Base-by-base conservation (phyloP, 2,113 vertebrate species). In the Onychostoma macrolepis region DNA sequence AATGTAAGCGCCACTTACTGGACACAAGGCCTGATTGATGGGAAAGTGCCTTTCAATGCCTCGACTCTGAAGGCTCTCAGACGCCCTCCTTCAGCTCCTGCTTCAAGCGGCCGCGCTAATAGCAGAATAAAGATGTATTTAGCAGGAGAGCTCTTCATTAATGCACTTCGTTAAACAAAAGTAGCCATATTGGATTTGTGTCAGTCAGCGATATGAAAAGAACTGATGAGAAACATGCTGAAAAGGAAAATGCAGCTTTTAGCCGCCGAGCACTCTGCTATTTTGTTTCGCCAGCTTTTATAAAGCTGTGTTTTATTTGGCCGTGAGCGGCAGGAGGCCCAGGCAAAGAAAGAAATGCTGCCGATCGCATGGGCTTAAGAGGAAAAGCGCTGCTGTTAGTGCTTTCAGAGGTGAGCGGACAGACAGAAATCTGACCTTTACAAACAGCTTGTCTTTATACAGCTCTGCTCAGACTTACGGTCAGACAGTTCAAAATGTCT, bases 1-100 rank as follows among this genome's bases (percentile, higher is more conserved):
- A 97, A 98, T 97, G 96, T 97, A 97, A 97, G 96, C 95, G 95
- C 96, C 98, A 99, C 96, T 99, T 99, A 99, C 96, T 94, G 96
- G 95, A 96, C 95, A 93, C 92, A 94, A 94, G 94, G 96, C 95
- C 94, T 97, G 98, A 98, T 97, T 97, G 97, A 98, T 97, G 96
- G 94, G 93, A 93, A 96, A 98, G 95, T 96, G 96, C 95, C 94
- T 96, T 95, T 96, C 96, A 97, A 97, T 94, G 94, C 94, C 96
- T 96, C 94, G 96, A 97, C 93, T 95, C 96, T 97, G 97, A 98
- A 97, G 97, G 96, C 93, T 95, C 95, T 95, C 94, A 93, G 91
- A 91, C 95, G 93, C 94, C 91, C 93, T 92, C 93, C 93, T 92
- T 93, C 93, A 90, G 95, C 92, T 95, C 94, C 95, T 95, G 95